phyloP scores from a whole-genome alignment of 2,797 vertebrate genomes.

The Pagetopsis macropterus region DNA sequence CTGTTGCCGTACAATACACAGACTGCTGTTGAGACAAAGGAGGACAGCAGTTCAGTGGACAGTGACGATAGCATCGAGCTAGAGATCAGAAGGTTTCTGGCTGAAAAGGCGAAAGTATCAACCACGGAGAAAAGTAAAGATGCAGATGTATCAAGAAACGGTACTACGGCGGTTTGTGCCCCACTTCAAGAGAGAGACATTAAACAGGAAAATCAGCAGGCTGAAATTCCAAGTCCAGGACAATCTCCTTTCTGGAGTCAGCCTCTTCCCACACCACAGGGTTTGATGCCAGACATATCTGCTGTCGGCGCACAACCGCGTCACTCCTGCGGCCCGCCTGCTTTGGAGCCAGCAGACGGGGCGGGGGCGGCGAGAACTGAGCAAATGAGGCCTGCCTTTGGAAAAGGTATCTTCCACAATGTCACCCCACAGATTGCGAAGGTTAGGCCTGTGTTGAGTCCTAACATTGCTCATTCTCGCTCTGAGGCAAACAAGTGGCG shows the following conservation, averaged over 20 bases:
- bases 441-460: constrained; percentile 28
- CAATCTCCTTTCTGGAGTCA: constrained; percentile 13
- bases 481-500: constrained; percentile 74
- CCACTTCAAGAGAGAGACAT: constrained; percentile 45
- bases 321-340: constrained; percentile 42
- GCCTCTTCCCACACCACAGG: constrained; percentile 10
- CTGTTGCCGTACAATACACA: background rate
- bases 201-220: constrained; percentile 75
- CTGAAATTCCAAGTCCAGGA: constrained; percentile 64
- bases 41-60: constrained; percentile 92
- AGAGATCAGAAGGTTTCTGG: constrained; percentile 93
- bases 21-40: constrained; percentile 52
- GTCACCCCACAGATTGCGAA: constrained; percentile 39
- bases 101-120: constrained; percentile 91
- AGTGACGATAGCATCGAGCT: constrained; percentile 97
- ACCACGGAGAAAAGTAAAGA: constrained; percentile 55
- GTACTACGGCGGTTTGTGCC: constrained; percentile 8
- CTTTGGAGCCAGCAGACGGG: constrained; percentile 71
- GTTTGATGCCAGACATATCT: constrained; percentile 18
- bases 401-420: constrained; percentile 22
- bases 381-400: constrained; percentile 30
- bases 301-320: constrained; percentile 25
- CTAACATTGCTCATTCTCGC: constrained; percentile 42
- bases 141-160: constrained; percentile 43
- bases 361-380: constrained; percentile 57